Conservation (phyloP, 2,113 vertebrate species). For the Gambusia holbrooki region DNA sequence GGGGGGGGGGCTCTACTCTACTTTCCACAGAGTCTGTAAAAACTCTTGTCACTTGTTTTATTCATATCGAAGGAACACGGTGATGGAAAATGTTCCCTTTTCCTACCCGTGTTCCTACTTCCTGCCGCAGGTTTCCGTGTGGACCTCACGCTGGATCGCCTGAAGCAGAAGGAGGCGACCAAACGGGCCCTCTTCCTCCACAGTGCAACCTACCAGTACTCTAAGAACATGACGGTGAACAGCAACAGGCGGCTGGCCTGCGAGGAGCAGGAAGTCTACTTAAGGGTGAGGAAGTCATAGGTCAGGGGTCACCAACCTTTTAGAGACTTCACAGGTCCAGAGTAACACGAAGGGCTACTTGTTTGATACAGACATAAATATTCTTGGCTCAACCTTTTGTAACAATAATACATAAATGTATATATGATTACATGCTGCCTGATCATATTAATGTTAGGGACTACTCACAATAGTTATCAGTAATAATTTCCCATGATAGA, state of each 20-base stretch:
- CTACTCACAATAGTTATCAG: too few relatives aligned
- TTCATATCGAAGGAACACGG: not conserved
- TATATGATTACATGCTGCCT: too few relatives aligned
- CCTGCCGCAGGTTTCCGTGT: slow-evolving; percentile 86
- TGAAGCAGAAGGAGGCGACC: slow-evolving; percentile 94
- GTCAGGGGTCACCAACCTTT: too few relatives aligned
- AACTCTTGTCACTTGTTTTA: not conserved
- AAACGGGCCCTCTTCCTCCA: slow-evolving; percentile 92
- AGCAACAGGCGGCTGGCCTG: slow-evolving; percentile 82
- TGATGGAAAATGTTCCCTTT: not conserved
- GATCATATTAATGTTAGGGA: too few relatives aligned
- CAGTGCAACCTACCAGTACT: slow-evolving; percentile 80
- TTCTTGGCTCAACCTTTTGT: too few relatives aligned
- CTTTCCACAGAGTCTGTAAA: too few relatives aligned
- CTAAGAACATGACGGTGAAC: slow-evolving; percentile 87
- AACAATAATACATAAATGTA: too few relatives aligned
- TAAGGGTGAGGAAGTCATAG: slow-evolving; percentile 81
- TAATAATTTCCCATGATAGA: too few relatives aligned
- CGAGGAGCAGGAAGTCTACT: slow-evolving; percentile 88
- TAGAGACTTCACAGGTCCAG: too few relatives aligned
- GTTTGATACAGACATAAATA: too few relatives aligned
- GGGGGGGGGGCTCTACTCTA: too few relatives aligned
- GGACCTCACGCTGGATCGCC: slow-evolving; percentile 91
- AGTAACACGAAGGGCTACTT: too few relatives aligned
- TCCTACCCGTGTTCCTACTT: not conserved